Percentiles rank a stretch among this genome's conserved stretches.
These are phyloP conservation scores for Carpatolechia fugitivella DNA, from an alignment of 2,888 invertebrate genomes.

Conservation along the genomic window DNA sequence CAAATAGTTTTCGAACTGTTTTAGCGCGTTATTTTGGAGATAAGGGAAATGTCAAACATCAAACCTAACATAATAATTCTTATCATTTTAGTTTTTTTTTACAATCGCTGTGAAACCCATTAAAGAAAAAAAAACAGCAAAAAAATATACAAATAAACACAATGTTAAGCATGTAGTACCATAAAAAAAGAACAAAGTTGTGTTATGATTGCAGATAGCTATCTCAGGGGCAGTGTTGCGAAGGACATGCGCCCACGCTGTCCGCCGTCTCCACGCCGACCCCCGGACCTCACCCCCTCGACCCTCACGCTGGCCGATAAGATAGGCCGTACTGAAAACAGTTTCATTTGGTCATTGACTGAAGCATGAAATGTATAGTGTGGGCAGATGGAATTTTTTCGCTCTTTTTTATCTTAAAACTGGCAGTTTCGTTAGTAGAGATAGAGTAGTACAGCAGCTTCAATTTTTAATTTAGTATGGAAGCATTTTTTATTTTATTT, in stretches of 20 bases:
- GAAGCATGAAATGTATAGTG: background rate
- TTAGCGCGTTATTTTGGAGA: no score
- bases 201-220: slow-evolving; percentile 49
- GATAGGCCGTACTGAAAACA: slow-evolving; percentile 8
- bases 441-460: no score
- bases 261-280: slow-evolving; percentile 43
- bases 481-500: no score
- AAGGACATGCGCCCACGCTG: slow-evolving; percentile 69
- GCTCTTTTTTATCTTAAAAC: background rate
- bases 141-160: background rate
- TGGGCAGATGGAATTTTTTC: background rate
- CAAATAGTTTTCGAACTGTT: no score
- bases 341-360: slow-evolving; percentile 7
- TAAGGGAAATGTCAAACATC: background rate
- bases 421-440: no score
- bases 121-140: background rate
- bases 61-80: background rate
- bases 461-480: no score
- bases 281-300: slow-evolving; percentile 20
- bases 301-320: background rate
- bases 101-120: background rate
- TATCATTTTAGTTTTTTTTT: background rate
- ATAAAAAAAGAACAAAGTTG: slow-evolving; percentile 13
- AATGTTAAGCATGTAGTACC: background rate
- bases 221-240: slow-evolving; percentile 59